Evolutionary conservation across 2,113 vertebrate species (phyloP), one percentile per base, ranked within the genome.

Genomic region (Xerus inauris): DNA sequence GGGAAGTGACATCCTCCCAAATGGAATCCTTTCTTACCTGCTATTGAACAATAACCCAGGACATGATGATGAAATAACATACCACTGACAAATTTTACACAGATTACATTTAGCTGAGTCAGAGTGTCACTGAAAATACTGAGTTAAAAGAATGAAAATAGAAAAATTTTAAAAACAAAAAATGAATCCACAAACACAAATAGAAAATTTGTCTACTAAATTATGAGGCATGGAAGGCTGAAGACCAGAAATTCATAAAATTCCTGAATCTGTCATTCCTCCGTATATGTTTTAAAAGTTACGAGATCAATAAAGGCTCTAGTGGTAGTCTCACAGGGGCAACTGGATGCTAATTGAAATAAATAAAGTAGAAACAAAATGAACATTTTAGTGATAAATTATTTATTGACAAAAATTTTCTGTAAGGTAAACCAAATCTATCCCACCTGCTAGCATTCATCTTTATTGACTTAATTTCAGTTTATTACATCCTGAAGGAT

Each of bases 381-480:
- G 76, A 85, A 75, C 14, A 81, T 64, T 89, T 82, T 83, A 57
- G 69, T 77, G 28, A 89, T 73, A 89, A 89, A 75, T 83, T 94
- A 54, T 84, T 73, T 71, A 79, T 59, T 89, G 87, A 12, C 28
- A 82, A 54, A 90, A 73, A n/a, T 30, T 97, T 86, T 75, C 49
- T 84, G 64, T 51, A 94, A 94, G 11, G 45, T 51, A 69, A 35
- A 71, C 30, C 28, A 84, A 65, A 54, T 83, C 32, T 45, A 75
- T 22, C 73, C 88, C 57, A 87, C 84, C 67, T 85, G 22, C 17
- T 79, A 94, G 42, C 87, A 76, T 89, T 87, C 16, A 84, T 91
- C 89, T 95, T 83, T 91, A 86, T 92, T 32, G 47, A 73, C 75
- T 94, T 89, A 85, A 69, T 89, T 93, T 96, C 72, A 59, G 35